Evolutionary conservation across 2,113 vertebrate genomes (phyloP).

Genomic region (Gymnocephalus cernua): DNA sequence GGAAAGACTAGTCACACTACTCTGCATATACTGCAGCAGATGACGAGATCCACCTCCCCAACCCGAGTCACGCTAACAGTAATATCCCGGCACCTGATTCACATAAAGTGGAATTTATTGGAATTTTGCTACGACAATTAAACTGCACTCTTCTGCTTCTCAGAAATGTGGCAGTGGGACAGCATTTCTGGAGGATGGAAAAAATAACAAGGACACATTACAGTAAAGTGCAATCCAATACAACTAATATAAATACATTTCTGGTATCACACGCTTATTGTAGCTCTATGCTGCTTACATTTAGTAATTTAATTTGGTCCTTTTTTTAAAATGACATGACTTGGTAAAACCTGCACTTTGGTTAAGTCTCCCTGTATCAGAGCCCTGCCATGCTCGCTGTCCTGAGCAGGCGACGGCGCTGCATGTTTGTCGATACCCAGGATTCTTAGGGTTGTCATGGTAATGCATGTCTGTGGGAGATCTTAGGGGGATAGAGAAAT

Average conservation of each 20-base stretch:
- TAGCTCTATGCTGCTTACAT: neutral
- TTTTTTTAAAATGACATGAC: neutral
- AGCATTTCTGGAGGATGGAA: neutral
- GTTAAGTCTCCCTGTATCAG: slow-evolving; percentile 3
- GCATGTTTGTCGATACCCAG: slow-evolving; percentile 66
- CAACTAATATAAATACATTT: neutral
- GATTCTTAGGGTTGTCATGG: slow-evolving; percentile 71
- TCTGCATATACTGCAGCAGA: no score
- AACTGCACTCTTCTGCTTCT: neutral
- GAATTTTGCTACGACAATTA: neutral
- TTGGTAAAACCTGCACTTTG: neutral
- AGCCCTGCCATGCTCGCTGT: slow-evolving; percentile 4
- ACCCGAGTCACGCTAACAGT: neutral
- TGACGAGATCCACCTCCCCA: no score
- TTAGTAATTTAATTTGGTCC: neutral
- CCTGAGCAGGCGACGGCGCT: slow-evolving; percentile 40
- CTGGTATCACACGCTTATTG: neutral
- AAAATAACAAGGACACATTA: neutral
- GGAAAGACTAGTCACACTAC: no score
- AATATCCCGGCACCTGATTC: neutral
- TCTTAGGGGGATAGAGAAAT: slow-evolving; percentile 50
- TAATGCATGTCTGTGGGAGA: slow-evolving; percentile 60
- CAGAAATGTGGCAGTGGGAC: neutral
- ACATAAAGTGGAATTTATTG: neutral
- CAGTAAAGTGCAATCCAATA: neutral